These are phyloP conservation scores for Cyanoramphus novaezelandiae DNA, from an alignment of 2,113 vertebrate genomes.

Conservation along the genomic window DNA sequence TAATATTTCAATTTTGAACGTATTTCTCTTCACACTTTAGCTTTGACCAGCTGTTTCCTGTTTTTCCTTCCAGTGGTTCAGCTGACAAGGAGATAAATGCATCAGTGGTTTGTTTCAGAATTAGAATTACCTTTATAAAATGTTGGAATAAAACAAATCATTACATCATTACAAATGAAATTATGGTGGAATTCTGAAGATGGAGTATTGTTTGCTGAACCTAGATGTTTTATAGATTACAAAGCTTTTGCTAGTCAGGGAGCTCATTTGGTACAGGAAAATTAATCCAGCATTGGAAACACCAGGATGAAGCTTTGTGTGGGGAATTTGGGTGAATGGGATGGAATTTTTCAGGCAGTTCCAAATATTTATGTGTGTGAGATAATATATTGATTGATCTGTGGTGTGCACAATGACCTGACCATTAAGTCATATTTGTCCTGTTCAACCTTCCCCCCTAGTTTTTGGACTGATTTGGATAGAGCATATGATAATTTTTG, in stretches of 20 bases:
- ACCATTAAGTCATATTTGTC: neutral
- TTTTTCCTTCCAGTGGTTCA: slow-evolving; percentile 13
- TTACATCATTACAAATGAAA: neutral
- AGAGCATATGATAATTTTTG: neutral
- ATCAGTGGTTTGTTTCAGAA: neutral
- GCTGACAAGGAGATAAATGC: slow-evolving; percentile 2
- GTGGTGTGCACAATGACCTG: neutral
- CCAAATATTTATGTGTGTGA: neutral
- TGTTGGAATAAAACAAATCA: neutral
- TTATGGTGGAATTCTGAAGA: neutral
- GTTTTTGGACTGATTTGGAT: neutral
- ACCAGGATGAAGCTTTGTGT: neutral
- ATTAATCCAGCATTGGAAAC: neutral
- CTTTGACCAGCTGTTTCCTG: slow-evolving; percentile 66
- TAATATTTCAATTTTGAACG: neutral
- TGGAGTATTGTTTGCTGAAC: neutral
- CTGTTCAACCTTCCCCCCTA: fast-evolving
- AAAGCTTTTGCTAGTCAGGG: neutral
- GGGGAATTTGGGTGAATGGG: neutral
- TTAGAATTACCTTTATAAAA: neutral
- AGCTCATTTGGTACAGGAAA: neutral
- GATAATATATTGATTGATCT: neutral
- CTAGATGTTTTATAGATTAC: neutral
- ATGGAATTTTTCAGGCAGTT: slow-evolving; percentile 12
- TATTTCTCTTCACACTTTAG: neutral